Conservation (phyloP, 1,140 invertebrate species). For the Periplaneta americana region DNA sequence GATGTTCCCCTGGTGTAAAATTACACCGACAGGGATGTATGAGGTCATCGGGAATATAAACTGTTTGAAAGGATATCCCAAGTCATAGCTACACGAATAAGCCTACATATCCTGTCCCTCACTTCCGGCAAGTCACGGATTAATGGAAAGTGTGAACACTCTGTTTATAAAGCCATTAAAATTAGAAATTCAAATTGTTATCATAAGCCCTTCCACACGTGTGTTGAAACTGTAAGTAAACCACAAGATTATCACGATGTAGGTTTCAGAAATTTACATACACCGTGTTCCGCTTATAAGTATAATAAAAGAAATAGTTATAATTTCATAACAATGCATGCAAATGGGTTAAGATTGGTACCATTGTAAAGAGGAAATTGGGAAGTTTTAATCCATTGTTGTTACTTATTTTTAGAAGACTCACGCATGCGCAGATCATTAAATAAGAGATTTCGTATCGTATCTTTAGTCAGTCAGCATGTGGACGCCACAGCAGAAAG, state of each 20-base stretch:
- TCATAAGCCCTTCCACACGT: not conserved
- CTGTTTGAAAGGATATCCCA: not conserved
- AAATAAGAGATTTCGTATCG: too few relatives aligned
- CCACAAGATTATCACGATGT: not conserved
- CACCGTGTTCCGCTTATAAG: too few relatives aligned
- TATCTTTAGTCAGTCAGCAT: too few relatives aligned
- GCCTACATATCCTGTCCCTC: not conserved
- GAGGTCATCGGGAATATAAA: not conserved
- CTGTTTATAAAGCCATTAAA: not conserved
- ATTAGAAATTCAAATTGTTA: not conserved
- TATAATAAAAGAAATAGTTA: too few relatives aligned
- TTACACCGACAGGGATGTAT: too few relatives aligned
- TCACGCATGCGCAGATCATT: too few relatives aligned
- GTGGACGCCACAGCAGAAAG: too few relatives aligned
- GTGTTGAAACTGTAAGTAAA: not conserved
- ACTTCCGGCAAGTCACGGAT: not conserved
- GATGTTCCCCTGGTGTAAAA: not conserved
- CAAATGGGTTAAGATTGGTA: too few relatives aligned
- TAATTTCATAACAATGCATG: too few relatives aligned
- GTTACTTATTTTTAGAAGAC: too few relatives aligned
- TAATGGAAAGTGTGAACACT: not conserved
- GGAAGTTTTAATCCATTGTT: too few relatives aligned
- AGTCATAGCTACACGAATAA: not conserved
- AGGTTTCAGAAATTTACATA: not conserved
- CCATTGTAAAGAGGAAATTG: too few relatives aligned